Evolutionary conservation across 2,113 vertebrate genomes (phyloP).

Genomic region (Gallinago undulata): DNA sequence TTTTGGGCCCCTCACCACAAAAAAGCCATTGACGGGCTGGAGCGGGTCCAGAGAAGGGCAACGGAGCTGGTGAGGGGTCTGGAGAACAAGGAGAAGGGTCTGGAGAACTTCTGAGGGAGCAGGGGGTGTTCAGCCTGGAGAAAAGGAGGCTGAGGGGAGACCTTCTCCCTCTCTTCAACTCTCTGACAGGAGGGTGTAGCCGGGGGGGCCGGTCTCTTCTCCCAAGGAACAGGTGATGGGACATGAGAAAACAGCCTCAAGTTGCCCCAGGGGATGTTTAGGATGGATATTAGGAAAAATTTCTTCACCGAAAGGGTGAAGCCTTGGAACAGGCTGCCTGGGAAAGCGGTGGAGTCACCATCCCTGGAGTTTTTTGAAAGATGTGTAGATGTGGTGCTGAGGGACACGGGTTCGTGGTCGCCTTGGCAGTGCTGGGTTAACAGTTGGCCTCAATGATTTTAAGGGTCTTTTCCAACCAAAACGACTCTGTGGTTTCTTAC

Average conservation of each 20-base stretch:
- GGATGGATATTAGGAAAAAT: background rate
- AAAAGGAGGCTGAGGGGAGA: background rate
- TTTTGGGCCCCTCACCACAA: background rate
- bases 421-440: background rate
- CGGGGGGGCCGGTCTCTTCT: background rate
- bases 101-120: background rate
- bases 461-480: background rate
- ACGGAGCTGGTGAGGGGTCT: background rate
- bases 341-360: background rate
- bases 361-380: background rate
- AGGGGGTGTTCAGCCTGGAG: background rate
- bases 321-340: background rate
- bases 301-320: background rate
- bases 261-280: background rate
- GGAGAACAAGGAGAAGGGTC: too few relatives aligned
- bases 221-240: fast-evolving
- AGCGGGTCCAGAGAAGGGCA: background rate
- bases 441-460: background rate
- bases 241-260: background rate
- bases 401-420: background rate
- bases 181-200: background rate
- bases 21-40: background rate
- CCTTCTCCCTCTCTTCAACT: background rate
- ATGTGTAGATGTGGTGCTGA: background rate
- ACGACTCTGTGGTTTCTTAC: background rate